These are phyloP conservation scores for Drosophila serrata DNA, from an alignment of 1,140 invertebrate species.

Conservation along the genomic window DNA sequence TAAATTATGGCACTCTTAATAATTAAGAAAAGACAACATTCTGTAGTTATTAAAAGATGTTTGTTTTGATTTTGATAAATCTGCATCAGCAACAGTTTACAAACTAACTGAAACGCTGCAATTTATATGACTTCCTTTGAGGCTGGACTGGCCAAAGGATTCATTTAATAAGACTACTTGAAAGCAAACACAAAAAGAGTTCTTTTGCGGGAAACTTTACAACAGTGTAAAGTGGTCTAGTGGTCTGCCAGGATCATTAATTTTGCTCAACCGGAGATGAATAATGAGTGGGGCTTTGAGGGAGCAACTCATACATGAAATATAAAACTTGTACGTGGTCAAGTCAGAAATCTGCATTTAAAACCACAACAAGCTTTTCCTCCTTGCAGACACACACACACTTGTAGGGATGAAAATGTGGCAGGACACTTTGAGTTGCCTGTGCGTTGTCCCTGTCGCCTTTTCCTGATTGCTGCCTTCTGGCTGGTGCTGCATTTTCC, in stretches of 20 bases:
- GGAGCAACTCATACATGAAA: constrained; percentile 24
- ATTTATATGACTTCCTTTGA: neutral
- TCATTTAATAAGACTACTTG: constrained; percentile 16
- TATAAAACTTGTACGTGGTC: constrained; percentile 43
- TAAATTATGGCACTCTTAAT: neutral
- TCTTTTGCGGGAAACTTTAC: constrained; percentile 3
- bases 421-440: constrained; percentile 37
- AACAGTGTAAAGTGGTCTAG: constrained; percentile 20
- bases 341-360: constrained; percentile 57
- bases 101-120: neutral
- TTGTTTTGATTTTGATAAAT: neutral
- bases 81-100: neutral
- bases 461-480: constrained; percentile 39
- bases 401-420: constrained; percentile 10
- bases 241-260: constrained; percentile 57
- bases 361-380: constrained; percentile 35
- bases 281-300: constrained; percentile 53
- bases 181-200: constrained; percentile 36
- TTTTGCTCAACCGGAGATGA: constrained; percentile 65
- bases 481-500: constrained; percentile 19
- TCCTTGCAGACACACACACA: neutral
- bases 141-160: neutral
- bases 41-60: neutral
- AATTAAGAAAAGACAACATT: neutral
- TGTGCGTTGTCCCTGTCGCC: constrained; percentile 20